phyloP scores from a whole-genome alignment of 2,888 invertebrate genomes.

The Nymphalis c-album region DNA sequence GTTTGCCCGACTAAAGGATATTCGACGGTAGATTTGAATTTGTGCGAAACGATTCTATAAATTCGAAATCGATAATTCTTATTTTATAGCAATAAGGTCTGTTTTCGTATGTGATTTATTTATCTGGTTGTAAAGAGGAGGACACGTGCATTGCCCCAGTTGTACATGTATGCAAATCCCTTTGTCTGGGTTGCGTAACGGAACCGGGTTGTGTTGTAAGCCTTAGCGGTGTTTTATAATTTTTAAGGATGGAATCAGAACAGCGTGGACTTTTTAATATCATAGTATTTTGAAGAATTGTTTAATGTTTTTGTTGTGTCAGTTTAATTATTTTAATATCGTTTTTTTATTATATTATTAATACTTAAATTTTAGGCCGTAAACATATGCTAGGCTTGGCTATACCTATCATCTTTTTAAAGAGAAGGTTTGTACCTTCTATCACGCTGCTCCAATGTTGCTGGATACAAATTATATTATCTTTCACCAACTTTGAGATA shows the following conservation, averaged over 20 bases:
- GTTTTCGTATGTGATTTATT: slow-evolving; percentile 12
- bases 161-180: slow-evolving; percentile 75
- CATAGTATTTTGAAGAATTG: too few relatives aligned
- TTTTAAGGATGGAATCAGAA: slow-evolving; percentile 15
- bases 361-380: too few relatives aligned
- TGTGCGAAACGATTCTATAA: slow-evolving; percentile 9
- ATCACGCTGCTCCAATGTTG: too few relatives aligned
- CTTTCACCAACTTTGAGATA: too few relatives aligned
- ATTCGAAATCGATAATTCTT: slow-evolving; percentile 12
- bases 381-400: too few relatives aligned
- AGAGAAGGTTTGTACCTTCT: too few relatives aligned
- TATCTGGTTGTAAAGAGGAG: slow-evolving; percentile 42
- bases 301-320: too few relatives aligned
- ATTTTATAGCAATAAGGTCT: slow-evolving; percentile 32
- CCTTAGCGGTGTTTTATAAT: slow-evolving; percentile 30
- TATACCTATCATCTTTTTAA: too few relatives aligned
- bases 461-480: too few relatives aligned
- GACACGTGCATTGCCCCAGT: slow-evolving; percentile 52
- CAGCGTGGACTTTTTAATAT: neutral
- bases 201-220: slow-evolving; percentile 47
- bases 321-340: too few relatives aligned
- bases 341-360: too few relatives aligned
- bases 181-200: slow-evolving; percentile 69
- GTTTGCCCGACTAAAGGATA: slow-evolving; percentile 29
- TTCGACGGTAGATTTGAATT: slow-evolving; percentile 19